Evolutionary conservation across 2,888 invertebrate genomes (phyloP).

Genomic region (Tetropium fuscum): DNA sequence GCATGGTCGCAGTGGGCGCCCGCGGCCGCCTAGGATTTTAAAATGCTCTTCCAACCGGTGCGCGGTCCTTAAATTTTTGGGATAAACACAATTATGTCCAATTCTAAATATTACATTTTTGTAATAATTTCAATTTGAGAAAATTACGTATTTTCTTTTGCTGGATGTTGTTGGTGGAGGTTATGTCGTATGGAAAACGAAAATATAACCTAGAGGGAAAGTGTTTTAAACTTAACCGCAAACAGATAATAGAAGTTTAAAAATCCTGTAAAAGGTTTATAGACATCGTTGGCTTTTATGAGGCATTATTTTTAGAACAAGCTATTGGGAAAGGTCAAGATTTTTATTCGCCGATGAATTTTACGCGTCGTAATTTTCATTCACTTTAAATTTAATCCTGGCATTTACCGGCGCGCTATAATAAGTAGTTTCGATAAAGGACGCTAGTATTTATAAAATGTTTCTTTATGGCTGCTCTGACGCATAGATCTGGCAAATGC

Average conservation of each 20-base stretch:
- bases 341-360: constrained; percentile 31
- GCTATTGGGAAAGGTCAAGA: constrained; percentile 40
- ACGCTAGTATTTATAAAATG: constrained; percentile 8
- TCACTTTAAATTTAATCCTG: constrained; percentile 20
- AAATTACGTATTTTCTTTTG: no score
- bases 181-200: no score
- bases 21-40: constrained; percentile 6
- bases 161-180: no score
- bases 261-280: constrained; percentile 22
- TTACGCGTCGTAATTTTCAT: constrained; percentile 17
- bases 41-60: constrained; percentile 12
- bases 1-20: not conserved
- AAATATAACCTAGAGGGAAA: no score
- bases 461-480: constrained; percentile 1
- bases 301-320: constrained; percentile 39
- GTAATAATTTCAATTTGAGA: no score
- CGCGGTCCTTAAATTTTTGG: not conserved
- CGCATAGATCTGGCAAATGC: no score
- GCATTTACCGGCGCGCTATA: constrained; percentile 9
- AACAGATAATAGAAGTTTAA: constrained; percentile 5
- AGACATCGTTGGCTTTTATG: constrained; percentile 31
- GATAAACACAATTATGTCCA: no score
- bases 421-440: constrained; percentile 10
- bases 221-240: not conserved
- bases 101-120: no score